These are phyloP conservation scores for Bombus sylvicola DNA, from an alignment of 1,140 invertebrate genomes.

Conservation along the genomic window DNA sequence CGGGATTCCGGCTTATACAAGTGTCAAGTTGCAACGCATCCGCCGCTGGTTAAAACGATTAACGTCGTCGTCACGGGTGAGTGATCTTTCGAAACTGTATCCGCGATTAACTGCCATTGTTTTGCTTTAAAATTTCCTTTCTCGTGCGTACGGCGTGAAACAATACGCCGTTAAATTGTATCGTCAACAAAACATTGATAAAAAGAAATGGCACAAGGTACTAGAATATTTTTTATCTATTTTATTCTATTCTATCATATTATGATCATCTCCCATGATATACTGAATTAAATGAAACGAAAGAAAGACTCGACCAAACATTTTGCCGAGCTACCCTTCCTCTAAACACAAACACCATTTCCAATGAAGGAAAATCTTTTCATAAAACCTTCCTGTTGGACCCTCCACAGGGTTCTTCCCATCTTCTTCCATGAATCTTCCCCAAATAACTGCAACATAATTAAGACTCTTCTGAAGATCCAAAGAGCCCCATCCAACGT, in stretches of 20 bases:
- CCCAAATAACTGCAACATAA: not conserved
- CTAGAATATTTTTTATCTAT: too few relatives aligned
- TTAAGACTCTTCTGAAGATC: not conserved
- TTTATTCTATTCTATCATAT: not conserved
- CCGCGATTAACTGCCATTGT: not conserved
- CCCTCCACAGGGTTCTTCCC: not conserved
- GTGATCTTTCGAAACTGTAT: conserved; percentile 32
- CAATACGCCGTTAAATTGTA: not conserved
- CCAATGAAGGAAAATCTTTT: not conserved
- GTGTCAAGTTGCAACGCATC: conserved; percentile 93
- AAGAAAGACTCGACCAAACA: not conserved
- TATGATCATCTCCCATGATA: not conserved
- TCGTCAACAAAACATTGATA: too few relatives aligned
- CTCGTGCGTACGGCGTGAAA: accelerated
- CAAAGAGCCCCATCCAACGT: not conserved
- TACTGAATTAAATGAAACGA: not conserved
- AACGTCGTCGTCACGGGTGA: conserved; percentile 76
- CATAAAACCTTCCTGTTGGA: not conserved
- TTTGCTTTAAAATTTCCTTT: not conserved
- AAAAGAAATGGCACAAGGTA: too few relatives aligned
- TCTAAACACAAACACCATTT: not conserved
- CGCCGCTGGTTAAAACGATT: conserved; percentile 83
- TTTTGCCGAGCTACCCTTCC: not conserved
- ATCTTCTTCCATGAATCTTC: not conserved
- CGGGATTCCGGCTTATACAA: conserved; percentile 91